These are phyloP conservation scores for Phytoseiulus persimilis DNA, from an alignment of 2,888 invertebrate genomes.

Conservation along the genomic window DNA sequence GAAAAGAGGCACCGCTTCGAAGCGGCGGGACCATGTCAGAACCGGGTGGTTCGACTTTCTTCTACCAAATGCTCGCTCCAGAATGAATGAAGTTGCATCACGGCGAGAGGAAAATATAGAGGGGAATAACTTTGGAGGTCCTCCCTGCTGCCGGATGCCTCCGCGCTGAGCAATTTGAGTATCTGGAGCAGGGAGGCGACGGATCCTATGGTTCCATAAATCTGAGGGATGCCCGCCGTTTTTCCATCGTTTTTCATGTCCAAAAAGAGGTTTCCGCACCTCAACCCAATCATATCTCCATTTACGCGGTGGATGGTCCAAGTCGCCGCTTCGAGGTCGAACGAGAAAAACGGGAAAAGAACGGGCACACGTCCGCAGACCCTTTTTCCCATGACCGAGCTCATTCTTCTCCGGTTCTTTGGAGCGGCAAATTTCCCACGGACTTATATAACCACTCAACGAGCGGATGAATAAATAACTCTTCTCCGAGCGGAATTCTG, in stretches of 20 bases:
- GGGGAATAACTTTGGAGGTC: too few species aligned
- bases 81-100: too few species aligned
- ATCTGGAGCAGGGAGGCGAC: too few species aligned
- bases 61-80: too few species aligned
- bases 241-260: background rate
- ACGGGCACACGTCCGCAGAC: background rate
- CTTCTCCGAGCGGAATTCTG: background rate
- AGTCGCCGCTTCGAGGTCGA: background rate
- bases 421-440: background rate
- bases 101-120: too few species aligned
- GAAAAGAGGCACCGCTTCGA: too few species aligned
- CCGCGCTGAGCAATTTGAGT: too few species aligned
- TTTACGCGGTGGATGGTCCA: background rate
- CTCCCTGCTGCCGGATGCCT: too few species aligned
- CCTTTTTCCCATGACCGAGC: background rate
- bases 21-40: too few species aligned
- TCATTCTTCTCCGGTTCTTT: background rate
- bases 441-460: background rate
- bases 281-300: background rate
- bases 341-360: background rate
- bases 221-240: background rate
- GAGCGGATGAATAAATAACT: background rate
- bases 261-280: background rate
- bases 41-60: too few species aligned
- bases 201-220: too few species aligned